A percentile compares a stretch with the other conserved stretches of the same genome.
Evolutionary conservation across 2,888 invertebrate species (phyloP).

Genomic region (Rotaria socialis): DNA sequence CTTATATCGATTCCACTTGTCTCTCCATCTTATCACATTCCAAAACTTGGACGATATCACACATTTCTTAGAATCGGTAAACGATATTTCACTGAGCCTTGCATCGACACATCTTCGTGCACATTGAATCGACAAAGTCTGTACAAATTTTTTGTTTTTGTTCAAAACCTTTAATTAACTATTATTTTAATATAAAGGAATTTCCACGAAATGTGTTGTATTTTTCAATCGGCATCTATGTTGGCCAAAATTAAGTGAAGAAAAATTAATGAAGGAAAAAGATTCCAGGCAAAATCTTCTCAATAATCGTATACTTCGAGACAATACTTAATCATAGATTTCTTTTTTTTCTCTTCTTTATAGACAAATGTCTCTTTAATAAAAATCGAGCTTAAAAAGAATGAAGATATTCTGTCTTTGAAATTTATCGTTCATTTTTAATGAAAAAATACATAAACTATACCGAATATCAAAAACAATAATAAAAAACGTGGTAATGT

Average conservation of each 20-base stretch:
- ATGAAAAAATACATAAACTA: too few relatives aligned
- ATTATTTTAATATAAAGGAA: not conserved
- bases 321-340: not conserved
- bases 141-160: not conserved
- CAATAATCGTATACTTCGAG: not conserved
- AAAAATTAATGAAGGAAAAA: not conserved
- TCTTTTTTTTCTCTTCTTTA: not conserved
- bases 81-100: slow-evolving; percentile 4
- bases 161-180: not conserved
- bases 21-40: slow-evolving; percentile 25
- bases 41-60: slow-evolving; percentile 33
- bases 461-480: not conserved
- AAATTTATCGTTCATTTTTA: too few relatives aligned
- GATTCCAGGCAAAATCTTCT: not conserved
- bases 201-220: not conserved
- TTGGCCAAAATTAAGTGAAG: not conserved
- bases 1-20: slow-evolving; percentile 26
- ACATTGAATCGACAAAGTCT: not conserved
- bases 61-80: slow-evolving; percentile 34
- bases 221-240: not conserved
- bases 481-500: not conserved
- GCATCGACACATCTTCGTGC: not conserved
- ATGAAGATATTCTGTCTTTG: not conserved
- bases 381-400: not conserved
- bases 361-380: slow-evolving; percentile 21